Evolutionary conservation across 2,797 vertebrate species (phyloP).

Genomic region (Tapirus indicus): DNA sequence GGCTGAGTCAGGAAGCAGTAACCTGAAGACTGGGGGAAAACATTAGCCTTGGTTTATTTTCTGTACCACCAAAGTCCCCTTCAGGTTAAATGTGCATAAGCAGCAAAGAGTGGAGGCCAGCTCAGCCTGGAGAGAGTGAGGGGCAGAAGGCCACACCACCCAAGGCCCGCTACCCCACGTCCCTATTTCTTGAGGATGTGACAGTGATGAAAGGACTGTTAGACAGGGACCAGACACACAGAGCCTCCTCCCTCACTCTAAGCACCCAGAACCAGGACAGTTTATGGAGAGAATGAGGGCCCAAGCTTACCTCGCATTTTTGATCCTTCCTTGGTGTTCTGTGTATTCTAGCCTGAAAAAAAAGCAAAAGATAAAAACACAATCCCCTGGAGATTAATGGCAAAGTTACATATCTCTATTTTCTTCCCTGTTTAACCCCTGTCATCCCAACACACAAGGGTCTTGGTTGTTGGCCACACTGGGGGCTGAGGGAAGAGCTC

Average conservation of each 20-base stretch:
- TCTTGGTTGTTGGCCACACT: neutral
- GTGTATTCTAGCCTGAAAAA: constrained; percentile 88
- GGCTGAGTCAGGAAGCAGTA: neutral
- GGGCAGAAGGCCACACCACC: neutral
- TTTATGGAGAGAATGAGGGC: neutral
- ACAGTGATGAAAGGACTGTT: neutral
- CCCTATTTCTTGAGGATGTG: neutral
- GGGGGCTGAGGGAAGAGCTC: neutral
- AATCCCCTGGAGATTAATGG: neutral
- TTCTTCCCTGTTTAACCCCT: neutral
- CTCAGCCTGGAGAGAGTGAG: neutral
- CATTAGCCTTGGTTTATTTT: neutral
- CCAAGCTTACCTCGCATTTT: constrained; percentile 95
- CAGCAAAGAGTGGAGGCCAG: neutral
- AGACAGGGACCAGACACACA: neutral
- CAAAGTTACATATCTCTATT: neutral
- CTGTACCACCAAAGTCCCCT: constrained; percentile 33
- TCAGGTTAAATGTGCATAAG: neutral
- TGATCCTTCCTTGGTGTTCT: constrained; percentile 97
- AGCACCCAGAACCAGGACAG: neutral
- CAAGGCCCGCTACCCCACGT: neutral
- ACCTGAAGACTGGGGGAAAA: neutral
- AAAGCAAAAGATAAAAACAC: constrained; percentile 63
- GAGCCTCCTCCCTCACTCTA: neutral
- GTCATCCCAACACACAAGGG: neutral